phyloP scores from a whole-genome alignment of 2,888 invertebrate genomes.

The Amphipyra tragopoginis region DNA sequence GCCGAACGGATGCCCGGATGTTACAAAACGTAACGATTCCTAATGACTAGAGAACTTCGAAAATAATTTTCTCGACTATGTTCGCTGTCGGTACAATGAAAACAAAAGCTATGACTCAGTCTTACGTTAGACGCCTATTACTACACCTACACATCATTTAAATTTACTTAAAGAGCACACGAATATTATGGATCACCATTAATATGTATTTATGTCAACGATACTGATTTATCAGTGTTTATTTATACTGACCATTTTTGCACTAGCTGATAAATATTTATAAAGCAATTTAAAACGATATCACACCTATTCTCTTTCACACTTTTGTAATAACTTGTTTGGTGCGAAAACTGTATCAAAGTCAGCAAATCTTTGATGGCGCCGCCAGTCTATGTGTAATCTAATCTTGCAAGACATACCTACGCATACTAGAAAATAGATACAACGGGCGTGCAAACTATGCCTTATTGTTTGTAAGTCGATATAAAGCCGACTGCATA shows the following conservation, averaged over 20 bases:
- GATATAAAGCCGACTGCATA: slow-evolving; percentile 41
- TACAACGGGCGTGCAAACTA: slow-evolving; percentile 20
- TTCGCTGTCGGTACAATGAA: slow-evolving; percentile 12
- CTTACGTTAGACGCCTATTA: slow-evolving; percentile 41
- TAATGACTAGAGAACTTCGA: slow-evolving; percentile 51
- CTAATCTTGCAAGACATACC: slow-evolving; percentile 36
- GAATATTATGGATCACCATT: slow-evolving; percentile 33
- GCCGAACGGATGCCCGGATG: slow-evolving; percentile 49
- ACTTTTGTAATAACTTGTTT: slow-evolving; percentile 13
- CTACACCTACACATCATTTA: slow-evolving; percentile 41
- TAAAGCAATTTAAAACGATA: slow-evolving; percentile 27
- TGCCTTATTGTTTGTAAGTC: slow-evolving; percentile 42
- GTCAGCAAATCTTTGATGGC: slow-evolving; percentile 53
- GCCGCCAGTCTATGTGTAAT: slow-evolving; percentile 49
- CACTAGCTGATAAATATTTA: slow-evolving; percentile 36
- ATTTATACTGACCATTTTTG: slow-evolving; percentile 26
- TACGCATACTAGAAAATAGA: slow-evolving; percentile 41
- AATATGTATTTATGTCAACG: slow-evolving; percentile 46
- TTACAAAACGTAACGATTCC: slow-evolving; percentile 54
- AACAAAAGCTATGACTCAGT: slow-evolving; percentile 48
- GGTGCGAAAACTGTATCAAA: slow-evolving; percentile 30
- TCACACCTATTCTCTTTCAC: slow-evolving; percentile 37
- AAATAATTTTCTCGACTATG: slow-evolving; percentile 45
- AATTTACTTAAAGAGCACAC: slow-evolving; percentile 37
- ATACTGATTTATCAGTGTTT: slow-evolving; percentile 29